Evolutionary conservation across 1,140 invertebrate genomes (phyloP).

Genomic region (Oscheius sp.): DNA sequence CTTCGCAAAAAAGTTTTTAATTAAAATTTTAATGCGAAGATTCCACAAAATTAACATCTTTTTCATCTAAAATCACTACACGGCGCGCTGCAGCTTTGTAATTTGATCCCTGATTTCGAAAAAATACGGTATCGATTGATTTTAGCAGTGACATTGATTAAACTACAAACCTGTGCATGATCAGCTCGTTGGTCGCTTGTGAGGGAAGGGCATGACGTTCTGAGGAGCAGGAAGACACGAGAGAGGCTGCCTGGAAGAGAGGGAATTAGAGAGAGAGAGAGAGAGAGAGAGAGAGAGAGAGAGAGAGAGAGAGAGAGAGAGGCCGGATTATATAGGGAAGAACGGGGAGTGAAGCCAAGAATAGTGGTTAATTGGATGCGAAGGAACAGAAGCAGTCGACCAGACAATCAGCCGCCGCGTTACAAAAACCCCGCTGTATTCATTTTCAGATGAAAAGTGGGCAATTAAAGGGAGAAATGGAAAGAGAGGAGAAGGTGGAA

Average conservation of each 20-base stretch:
- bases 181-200: constrained; percentile 27
- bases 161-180: constrained; percentile 31
- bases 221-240: constrained; percentile 8
- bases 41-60: no score
- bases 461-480: not conserved
- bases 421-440: no score
- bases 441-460: no score
- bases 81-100: no score
- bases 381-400: no score
- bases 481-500: no score
- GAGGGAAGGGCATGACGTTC: not conserved
- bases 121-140: no score
- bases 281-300: not conserved
- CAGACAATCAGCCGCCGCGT: not conserved
- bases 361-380: constrained; percentile 2
- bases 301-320: not conserved
- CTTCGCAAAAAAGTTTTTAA: no score
- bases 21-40: no score
- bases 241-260: constrained; percentile 3
- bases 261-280: not conserved
- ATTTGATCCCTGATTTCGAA: no score
- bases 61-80: no score
- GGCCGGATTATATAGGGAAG: no score
- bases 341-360: not conserved
- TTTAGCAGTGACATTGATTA: not conserved